Conservation (phyloP, 2,888 invertebrate species). For the Anaspis maculata region DNA sequence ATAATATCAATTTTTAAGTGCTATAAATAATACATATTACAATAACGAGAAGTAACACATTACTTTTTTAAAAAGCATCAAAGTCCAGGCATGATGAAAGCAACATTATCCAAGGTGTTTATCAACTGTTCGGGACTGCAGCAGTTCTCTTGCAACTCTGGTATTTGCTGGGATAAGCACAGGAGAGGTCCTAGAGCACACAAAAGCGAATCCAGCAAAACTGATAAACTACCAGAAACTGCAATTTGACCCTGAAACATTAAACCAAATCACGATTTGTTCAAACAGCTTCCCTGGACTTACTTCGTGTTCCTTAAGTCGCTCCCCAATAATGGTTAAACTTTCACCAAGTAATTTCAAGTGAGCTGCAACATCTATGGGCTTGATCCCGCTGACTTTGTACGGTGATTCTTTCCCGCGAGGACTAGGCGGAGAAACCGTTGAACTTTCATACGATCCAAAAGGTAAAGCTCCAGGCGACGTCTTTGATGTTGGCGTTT, state of each 20-base stretch:
- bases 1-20: constrained; percentile 23
- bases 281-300: constrained; percentile 4
- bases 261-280: neutral
- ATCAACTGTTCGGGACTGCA: constrained; percentile 44
- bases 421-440: constrained; percentile 37
- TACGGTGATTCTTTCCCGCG: constrained; percentile 39
- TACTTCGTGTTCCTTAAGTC: constrained; percentile 87
- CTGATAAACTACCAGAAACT: constrained; percentile 89
- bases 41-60: neutral
- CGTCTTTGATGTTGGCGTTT: constrained; percentile 13
- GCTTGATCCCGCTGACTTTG: constrained; percentile 65
- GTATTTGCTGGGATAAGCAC: constrained; percentile 76
- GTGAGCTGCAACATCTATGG: constrained; percentile 88
- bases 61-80: constrained; percentile 34
- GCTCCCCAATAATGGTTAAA: constrained; percentile 84
- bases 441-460: constrained; percentile 25
- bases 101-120: constrained; percentile 84
- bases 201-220: constrained; percentile 82
- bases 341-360: constrained; percentile 88
- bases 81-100: constrained; percentile 86
- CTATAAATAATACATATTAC: neutral
- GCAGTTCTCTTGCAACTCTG: constrained; percentile 61
- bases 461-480: constrained; percentile 13
- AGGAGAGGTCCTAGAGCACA: constrained; percentile 86
- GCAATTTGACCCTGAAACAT: constrained; percentile 77